Evolutionary conservation across 2,113 vertebrate species (phyloP), one percentile per base, ranked within the genome.

Genomic region (Gambusia holbrooki): DNA sequence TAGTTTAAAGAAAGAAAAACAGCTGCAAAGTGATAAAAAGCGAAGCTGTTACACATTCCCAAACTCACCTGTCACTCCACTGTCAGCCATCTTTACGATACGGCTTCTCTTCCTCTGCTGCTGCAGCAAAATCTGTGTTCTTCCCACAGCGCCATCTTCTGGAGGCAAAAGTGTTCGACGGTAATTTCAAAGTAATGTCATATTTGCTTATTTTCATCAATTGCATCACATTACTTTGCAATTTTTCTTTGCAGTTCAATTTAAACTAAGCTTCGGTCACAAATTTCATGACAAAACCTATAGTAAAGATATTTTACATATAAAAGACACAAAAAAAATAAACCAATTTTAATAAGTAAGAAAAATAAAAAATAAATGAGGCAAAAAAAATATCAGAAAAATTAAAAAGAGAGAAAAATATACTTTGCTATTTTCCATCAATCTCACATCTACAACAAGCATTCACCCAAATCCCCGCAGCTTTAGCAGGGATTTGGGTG

Each of bases 61-160:
- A 30, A 62, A 84, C 86, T 87, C 87, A 89, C 86, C 90, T 90
- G 85, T 87, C 74, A 80, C 90, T 69, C 76, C 88, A 64, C 82
- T 80, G 83, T 94, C 94, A 30, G 93, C 94, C 94, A 95, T 95
- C 85, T 94, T 94, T 93, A 85, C 86, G 77, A 12, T 35, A 30
- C 77, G 3, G 67, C 80, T 80, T 37, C 48, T 71, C 73, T 77
- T 64, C 74, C 11, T 40, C 60, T 60, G 70, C 79, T 22, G 40
- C 48, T 40, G 5, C 65, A 83, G 69, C 63, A 40, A 37, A n/a
- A 1, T n/a, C 2, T 25, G 1, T 1, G 0, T 0, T 10, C 63
- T 33, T 32, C 1, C 0, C 28, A 19, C 30, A 78, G 14, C 60
- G 88, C 86, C 90, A 27, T 73, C 91, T 79, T 0, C 54, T 64